Evolutionary conservation across 1,140 invertebrate species (phyloP).

Genomic region (Sinella curviseta): DNA sequence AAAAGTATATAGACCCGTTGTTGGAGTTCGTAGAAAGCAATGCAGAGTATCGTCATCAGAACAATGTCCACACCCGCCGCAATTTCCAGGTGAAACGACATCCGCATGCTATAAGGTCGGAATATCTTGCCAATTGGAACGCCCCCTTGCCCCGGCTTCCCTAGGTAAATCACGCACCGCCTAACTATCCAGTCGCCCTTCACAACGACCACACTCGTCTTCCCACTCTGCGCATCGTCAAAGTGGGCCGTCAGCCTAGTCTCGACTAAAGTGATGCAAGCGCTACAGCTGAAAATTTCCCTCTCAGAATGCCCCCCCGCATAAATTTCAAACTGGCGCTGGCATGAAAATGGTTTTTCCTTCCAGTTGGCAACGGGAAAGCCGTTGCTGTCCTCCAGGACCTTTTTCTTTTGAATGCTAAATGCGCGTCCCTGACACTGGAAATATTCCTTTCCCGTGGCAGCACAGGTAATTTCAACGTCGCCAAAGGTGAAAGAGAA

Average conservation of each 20-base stretch:
- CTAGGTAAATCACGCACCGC: slow-evolving; percentile 15
- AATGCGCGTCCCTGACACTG: slow-evolving; percentile 33
- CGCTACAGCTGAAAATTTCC: slow-evolving; percentile 35
- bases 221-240: slow-evolving; percentile 25
- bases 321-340: slow-evolving; percentile 34
- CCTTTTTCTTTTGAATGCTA: slow-evolving; percentile 38
- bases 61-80: slow-evolving; percentile 29
- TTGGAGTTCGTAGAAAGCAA: slow-evolving; percentile 33
- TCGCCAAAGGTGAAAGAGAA: slow-evolving; percentile 35
- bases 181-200: slow-evolving; percentile 30
- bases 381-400: slow-evolving; percentile 31
- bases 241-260: slow-evolving; percentile 30
- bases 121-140: slow-evolving; percentile 29
- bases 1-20: neutral
- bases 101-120: neutral
- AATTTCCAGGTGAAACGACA: slow-evolving; percentile 25
- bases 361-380: slow-evolving; percentile 41
- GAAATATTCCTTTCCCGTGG: slow-evolving; percentile 32
- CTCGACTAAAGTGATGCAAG: slow-evolving; percentile 28
- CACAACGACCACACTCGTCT: slow-evolving; percentile 2
- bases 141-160: slow-evolving; percentile 29
- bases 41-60: slow-evolving; percentile 31
- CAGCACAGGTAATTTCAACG: slow-evolving; percentile 35
- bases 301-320: slow-evolving; percentile 31
- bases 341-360: slow-evolving; percentile 31